Evolutionary conservation across 2,888 invertebrate genomes (phyloP), one percentile per base, ranked within the genome.

Genomic region (Conchocele bisecta): DNA sequence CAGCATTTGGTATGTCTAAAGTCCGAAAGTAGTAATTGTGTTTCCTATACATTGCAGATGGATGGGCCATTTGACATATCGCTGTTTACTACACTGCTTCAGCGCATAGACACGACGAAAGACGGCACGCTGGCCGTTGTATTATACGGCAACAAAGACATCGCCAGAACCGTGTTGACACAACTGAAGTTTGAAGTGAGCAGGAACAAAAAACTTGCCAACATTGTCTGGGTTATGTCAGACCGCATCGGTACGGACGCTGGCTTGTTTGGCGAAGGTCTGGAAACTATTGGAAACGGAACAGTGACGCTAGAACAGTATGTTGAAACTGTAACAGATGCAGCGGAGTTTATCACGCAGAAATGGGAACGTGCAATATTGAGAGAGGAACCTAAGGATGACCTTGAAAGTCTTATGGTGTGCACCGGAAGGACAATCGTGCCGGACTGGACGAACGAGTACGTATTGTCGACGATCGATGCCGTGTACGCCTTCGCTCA

Each of bases 401-500:
- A 73, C 22, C 11, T 81, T 15, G 70, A 72, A n/a, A 42, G 35
- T 20, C 48, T 79, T 29, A 72, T 78, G 42, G 53, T 22, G 7
- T 71, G 71, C 35, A 31, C 67, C 5, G 67, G 63, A 20, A 33
- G 37, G 37, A 51, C 33, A 9, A 28, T 48, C 17, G 37, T 65
- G 5, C 57, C 75, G 41, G 41, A 37, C 4, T 68, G 72, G 66
- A 60, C 48, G 20, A 69, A 74, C 22, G 69, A 81, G 37, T 74
- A 79, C 39, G 72, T 81, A 7, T 65, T 74, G 4, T 39, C 79
- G 11, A 66, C 75, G 0, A 66, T 87, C 1, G 85, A 88, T 53
- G 83, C 86, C 13, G 78, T 86, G 6, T 86, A 83, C 63, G 83
- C 82, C 1, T 58, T 86, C 29, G 83, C 81, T 1, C 74, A 79